phyloP scores from a whole-genome alignment of 2,113 vertebrate species.

The Rhea pennata region DNA sequence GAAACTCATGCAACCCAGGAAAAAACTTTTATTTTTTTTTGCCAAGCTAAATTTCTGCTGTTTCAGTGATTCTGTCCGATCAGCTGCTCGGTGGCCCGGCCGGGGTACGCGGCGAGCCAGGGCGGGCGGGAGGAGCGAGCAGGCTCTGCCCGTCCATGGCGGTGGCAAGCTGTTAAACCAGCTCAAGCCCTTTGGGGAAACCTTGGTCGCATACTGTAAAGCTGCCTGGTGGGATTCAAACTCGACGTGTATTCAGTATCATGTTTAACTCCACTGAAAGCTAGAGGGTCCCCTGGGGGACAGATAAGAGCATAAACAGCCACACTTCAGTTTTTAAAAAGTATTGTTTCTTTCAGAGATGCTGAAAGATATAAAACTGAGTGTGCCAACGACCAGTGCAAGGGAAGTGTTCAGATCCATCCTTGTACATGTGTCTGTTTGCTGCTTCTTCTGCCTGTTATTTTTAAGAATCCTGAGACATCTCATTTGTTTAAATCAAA shows the following conservation, averaged over 20 bases:
- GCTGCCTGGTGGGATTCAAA: neutral
- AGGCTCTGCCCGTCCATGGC: neutral
- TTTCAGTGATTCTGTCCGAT: neutral
- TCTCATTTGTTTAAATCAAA: slow-evolving; percentile 7
- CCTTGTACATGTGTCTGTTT: neutral
- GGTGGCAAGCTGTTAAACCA: slow-evolving; percentile 1
- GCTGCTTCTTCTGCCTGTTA: neutral
- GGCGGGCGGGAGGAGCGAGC: neutral
- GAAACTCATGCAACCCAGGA: neutral
- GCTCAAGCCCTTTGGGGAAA: slow-evolving; percentile 18
- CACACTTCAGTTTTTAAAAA: neutral
- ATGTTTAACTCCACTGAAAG: neutral
- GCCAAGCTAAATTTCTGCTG: neutral
- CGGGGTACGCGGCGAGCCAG: neutral
- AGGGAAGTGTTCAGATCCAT: neutral
- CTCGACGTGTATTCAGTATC: neutral
- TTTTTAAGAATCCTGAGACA: neutral
- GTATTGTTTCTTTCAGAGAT: neutral
- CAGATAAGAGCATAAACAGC: neutral
- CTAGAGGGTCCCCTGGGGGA: neutral
- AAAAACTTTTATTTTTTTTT: neutral
- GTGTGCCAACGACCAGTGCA: neutral
- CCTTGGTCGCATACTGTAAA: neutral
- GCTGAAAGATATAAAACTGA: neutral
- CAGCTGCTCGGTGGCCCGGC: neutral